Conservation (phyloP, 1,140 invertebrate species). For the Acromyrmex echinatior region DNA sequence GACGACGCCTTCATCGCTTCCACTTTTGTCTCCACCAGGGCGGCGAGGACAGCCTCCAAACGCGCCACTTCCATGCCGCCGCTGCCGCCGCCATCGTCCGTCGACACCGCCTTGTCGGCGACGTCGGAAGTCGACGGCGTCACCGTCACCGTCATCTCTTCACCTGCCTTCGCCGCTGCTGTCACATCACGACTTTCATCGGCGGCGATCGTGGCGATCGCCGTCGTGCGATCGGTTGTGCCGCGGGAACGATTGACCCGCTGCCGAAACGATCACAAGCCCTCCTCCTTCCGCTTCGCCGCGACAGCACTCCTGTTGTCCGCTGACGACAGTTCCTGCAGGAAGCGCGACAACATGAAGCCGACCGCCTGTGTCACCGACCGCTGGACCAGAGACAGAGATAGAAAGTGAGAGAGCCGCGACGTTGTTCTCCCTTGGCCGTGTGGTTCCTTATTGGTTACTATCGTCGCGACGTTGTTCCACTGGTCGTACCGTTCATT, state of each 20-base stretch:
- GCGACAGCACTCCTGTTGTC: slow-evolving; percentile 39
- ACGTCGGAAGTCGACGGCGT: slow-evolving; percentile 86
- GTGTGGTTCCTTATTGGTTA: slow-evolving; percentile 9
- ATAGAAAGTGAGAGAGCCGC: not conserved
- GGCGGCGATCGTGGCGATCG: slow-evolving; percentile 45
- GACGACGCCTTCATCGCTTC: slow-evolving; percentile 84
- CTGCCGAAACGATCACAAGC: slow-evolving; percentile 69
- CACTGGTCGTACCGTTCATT: slow-evolving; percentile 27
- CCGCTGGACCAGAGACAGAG: not conserved
- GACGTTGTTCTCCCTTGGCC: not conserved
- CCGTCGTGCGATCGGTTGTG: slow-evolving; percentile 4
- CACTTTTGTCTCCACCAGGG: slow-evolving; percentile 89
- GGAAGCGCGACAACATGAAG: slow-evolving; percentile 70
- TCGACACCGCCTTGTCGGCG: slow-evolving; percentile 91
- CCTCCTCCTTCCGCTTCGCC: slow-evolving; percentile 19
- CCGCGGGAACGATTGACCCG: slow-evolving; percentile 63
- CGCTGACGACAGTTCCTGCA: slow-evolving; percentile 65
- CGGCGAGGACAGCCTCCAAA: slow-evolving; percentile 89
- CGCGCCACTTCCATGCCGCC: slow-evolving; percentile 87
- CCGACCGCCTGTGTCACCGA: slow-evolving; percentile 5
- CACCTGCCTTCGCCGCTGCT: slow-evolving; percentile 34
- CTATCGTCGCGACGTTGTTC: slow-evolving; percentile 1
- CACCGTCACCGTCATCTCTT: slow-evolving; percentile 82
- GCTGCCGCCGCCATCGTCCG: slow-evolving; percentile 86
- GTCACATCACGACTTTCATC: slow-evolving; percentile 64